Evolutionary conservation across 1,140 invertebrate genomes (phyloP).

Genomic region (Battus philenor): DNA sequence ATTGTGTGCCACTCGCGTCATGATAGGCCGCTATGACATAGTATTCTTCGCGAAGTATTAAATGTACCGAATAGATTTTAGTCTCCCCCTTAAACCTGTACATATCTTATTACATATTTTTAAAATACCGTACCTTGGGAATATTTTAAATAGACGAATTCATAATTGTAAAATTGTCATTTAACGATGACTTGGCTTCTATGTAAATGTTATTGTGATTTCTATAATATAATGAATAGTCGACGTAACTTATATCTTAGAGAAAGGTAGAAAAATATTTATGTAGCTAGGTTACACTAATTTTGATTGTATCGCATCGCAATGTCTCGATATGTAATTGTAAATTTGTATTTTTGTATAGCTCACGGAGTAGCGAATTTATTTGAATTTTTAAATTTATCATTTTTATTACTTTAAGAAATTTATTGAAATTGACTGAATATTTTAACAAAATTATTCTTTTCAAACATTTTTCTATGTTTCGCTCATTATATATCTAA

Average conservation of each 20-base stretch:
- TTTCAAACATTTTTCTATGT: too few relatives aligned
- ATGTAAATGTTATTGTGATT: constrained; percentile 17
- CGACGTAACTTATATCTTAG: constrained; percentile 7
- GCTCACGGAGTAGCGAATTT: constrained; percentile 6
- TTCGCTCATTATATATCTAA: too few relatives aligned
- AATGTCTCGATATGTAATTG: neutral
- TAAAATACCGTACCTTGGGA: constrained; percentile 14
- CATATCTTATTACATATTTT: constrained; percentile 27
- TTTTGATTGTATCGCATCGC: neutral
- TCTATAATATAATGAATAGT: constrained; percentile 13
- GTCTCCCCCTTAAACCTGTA: constrained; percentile 24
- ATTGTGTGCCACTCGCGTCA: neutral
- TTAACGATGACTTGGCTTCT: constrained; percentile 12
- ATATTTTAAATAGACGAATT: constrained; percentile 23
- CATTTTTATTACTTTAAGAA: neutral
- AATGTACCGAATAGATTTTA: constrained; percentile 26
- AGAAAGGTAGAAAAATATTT: constrained; percentile 6
- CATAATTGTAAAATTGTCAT: constrained; percentile 11
- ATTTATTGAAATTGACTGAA: constrained; percentile 8
- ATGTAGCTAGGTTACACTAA: constrained; percentile 8
- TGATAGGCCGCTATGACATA: constrained; percentile 28
- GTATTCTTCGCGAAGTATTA: constrained; percentile 58
- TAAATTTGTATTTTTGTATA: constrained; percentile 9
- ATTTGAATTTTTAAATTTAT: constrained; percentile 4
- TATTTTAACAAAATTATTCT: too few relatives aligned